A percentile compares a stretch with the other conserved stretches of the same genome.
phyloP scores from a whole-genome alignment of 2,888 invertebrate species.

The Cryptus viduatorius region DNA sequence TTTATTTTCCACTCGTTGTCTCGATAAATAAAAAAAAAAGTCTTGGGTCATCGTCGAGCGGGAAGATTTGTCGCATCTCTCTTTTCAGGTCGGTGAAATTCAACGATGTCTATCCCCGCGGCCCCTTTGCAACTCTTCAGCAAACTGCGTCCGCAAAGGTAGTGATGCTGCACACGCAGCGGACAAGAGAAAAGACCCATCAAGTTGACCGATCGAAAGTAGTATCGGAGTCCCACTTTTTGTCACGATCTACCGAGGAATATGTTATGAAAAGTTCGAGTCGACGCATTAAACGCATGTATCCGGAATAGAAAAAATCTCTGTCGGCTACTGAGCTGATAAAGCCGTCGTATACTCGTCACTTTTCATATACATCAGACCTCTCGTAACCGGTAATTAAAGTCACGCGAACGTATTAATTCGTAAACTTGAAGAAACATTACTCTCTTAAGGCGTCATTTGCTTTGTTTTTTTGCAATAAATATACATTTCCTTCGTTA shows the following conservation, averaged over 20 bases:
- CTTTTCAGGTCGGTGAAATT: conserved; percentile 83
- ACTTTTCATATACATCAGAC: conserved; percentile 6
- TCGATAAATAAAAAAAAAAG: conserved; percentile 10
- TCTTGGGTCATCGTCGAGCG: background rate
- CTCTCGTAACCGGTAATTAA: conserved; percentile 46
- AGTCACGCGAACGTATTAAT: conserved; percentile 49
- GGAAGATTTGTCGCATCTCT: conserved; percentile 55
- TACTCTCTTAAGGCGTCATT: background rate
- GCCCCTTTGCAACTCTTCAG: conserved; percentile 58
- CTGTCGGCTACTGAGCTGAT: conserved; percentile 40
- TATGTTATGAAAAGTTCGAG: conserved; percentile 16
- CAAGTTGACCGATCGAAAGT: conserved; percentile 75
- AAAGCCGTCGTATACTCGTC: conserved; percentile 10
- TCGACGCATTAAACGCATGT: conserved; percentile 9
- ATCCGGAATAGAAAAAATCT: conserved; percentile 30
- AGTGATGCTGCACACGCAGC: conserved; percentile 52
- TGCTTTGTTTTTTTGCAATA: background rate
- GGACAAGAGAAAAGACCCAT: conserved; percentile 14
- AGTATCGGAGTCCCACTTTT: conserved; percentile 74
- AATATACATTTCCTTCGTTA: background rate
- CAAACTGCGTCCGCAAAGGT: conserved; percentile 7
- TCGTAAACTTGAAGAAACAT: background rate
- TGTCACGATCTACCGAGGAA: conserved; percentile 48
- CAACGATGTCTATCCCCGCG: conserved; percentile 51
- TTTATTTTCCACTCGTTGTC: conserved; percentile 31